Base-by-base conservation (phyloP, 2,113 vertebrate genomes). In the Asarcornis scutulata region DNA sequence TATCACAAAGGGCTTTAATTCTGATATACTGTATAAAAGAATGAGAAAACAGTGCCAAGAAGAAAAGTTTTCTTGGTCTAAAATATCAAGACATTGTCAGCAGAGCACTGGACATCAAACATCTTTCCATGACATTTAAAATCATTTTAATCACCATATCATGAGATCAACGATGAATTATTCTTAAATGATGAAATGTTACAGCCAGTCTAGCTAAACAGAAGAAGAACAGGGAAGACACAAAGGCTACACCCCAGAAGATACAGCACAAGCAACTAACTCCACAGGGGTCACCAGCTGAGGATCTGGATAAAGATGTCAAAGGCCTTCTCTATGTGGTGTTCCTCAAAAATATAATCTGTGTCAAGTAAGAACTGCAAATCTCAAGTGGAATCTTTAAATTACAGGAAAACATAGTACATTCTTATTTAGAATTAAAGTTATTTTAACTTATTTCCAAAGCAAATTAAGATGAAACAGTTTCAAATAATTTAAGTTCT, bases 41-140 rank as follows among this genome's bases (percentile, higher is more conserved):
- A 63, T 7, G 8, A 64, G 56, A 38, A 40, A 86, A 52, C 13
- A 32, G 44, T 13, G 38, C 53, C 67, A 64, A 8, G 46, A 75
- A 31, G 16, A 46, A 50, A n/a, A 53, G 7, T 48, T 81, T 23
- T 52, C 59, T 31, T 17, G 62, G 31, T 44, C 26, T 67, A n/a
- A 53, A 86, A 62, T 1, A n/a, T 0, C 23, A 55, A 53, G 60
- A 50, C 27, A 4, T 0, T 34, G 68, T 10, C 58, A 72, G 46
- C 64, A 82, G 53, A 82, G 53, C 10, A 7, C 66, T 16, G 77
- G 26, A 27, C 42, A 32, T 60, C 56, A 46, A 53, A 18, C 16
- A 46, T 3, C 60, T 20, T 38, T 32, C 76, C 42, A 38, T 5
- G 16, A 48, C 26, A 74, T 22, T 3, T 2, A 29, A 62, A 75